Evolutionary conservation across 2,888 invertebrate species (phyloP).

Genomic region (Torymus auratus): DNA sequence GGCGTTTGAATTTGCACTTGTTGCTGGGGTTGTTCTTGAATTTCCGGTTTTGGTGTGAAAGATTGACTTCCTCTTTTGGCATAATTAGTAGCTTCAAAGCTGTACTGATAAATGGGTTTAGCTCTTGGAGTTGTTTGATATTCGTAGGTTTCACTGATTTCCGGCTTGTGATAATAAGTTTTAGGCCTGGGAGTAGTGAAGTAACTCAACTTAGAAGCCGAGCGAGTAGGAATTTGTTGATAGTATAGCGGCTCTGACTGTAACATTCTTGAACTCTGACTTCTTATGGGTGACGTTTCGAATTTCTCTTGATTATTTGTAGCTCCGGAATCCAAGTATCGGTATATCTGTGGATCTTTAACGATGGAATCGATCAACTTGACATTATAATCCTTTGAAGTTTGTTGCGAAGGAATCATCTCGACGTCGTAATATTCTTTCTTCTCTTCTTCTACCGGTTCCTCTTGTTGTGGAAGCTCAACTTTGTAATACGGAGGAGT

Average conservation of each 20-base stretch:
- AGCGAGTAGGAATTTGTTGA: constrained; percentile 63
- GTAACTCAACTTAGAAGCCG: constrained; percentile 63
- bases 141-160: constrained; percentile 52
- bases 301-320: constrained; percentile 55
- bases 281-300: constrained; percentile 57
- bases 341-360: constrained; percentile 67
- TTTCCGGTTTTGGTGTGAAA: constrained; percentile 38
- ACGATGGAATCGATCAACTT: constrained; percentile 67
- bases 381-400: constrained; percentile 65
- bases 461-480: constrained; percentile 46
- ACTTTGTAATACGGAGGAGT: constrained; percentile 58
- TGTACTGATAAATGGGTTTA: constrained; percentile 85
- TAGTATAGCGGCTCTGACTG: constrained; percentile 66
- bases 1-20: constrained; percentile 45
- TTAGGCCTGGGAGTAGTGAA: constrained; percentile 64
- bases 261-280: constrained; percentile 65
- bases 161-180: constrained; percentile 60
- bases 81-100: constrained; percentile 82
- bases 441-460: constrained; percentile 50
- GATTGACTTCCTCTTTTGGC: constrained; percentile 23
- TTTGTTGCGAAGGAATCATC: constrained; percentile 58
- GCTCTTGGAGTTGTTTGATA: constrained; percentile 69
- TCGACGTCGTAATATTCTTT: constrained; percentile 62
- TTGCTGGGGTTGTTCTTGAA: constrained; percentile 59
- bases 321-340: constrained; percentile 62